Base-by-base conservation (phyloP, 2,113 vertebrate species). In the Lophius piscatorius region DNA sequence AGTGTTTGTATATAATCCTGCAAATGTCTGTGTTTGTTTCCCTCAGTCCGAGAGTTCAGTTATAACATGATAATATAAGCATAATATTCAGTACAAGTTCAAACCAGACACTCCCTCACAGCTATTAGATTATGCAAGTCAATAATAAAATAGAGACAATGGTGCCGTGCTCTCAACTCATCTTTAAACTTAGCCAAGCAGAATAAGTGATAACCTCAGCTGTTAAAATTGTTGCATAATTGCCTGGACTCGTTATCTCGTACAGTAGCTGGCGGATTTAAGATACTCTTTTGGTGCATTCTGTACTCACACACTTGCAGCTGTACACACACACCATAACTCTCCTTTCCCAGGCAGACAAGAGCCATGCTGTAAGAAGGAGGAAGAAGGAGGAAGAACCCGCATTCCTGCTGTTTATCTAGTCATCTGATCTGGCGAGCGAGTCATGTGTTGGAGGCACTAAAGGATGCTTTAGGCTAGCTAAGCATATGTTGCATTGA, bases 391-490 rank as follows among this genome's bases (percentile, higher is more conserved):
- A 73, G 69, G 60, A 78, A 82, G 80, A 74, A 44, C 65, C 67
- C 46, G 67, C 83, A 88, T 88, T 89, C 83, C 76, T 76, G 70
- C 63, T 61, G 58, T 80, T 81, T 81, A 87, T 88, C 73, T 46
- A 82, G 86, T 90, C 90, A 91, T 88, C 85, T 89, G 88, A 91
- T 89, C 78, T 48, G 44, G 18, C 47, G 44, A 33, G 71, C 35
- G 35, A 86, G 87, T 88, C 88, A 90, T 86, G 85, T 75, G 87
- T 70, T 51, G 12, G 26, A 69, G 57, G 34, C 39, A 59, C 70
- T 55, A 16, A 46, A 75, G 48, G 31, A 22, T 23, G 64, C 83
- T 83, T 47, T 21, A 63, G 80, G 82, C 84, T 41, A 17, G 57
- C 23, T 33, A 31, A 5, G 33, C 1, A 51, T 22, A 42, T 55